These are phyloP conservation scores for Argyrosomus regius DNA, from an alignment of 2,797 vertebrate species.

Conservation along the genomic window DNA sequence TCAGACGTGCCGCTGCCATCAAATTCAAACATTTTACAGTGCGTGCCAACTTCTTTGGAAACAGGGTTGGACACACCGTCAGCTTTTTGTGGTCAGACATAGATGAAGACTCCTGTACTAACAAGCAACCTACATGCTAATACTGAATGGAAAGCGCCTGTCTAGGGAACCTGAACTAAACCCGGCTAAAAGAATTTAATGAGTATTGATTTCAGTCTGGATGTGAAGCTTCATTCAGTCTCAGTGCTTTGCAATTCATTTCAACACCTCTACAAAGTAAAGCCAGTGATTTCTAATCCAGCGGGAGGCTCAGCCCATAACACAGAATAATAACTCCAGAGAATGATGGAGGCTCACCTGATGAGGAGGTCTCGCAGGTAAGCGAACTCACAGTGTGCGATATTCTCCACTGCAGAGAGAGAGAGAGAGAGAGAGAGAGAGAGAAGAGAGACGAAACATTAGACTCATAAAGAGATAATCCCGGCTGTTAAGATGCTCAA, in stretches of 20 bases:
- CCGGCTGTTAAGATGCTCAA: neutral
- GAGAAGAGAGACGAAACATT: constrained; percentile 16
- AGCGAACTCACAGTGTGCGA: constrained; percentile 97
- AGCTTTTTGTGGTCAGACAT: no score
- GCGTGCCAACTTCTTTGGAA: no score
- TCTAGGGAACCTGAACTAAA: neutral
- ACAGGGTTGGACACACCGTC: no score
- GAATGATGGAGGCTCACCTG: constrained; percentile 84
- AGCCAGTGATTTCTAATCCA: constrained; percentile 11
- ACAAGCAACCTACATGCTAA: neutral
- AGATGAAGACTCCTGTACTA: neutral
- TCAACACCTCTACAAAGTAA: constrained; percentile 21
- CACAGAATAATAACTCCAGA: neutral
- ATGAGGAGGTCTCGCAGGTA: constrained; percentile 97
- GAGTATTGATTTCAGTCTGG: constrained; percentile 39
- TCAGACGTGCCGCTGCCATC: no score
- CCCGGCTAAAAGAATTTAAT: constrained; percentile 28
- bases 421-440: constrained; percentile 25
- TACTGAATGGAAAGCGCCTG: constrained; percentile 7
- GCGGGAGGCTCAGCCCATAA: neutral
- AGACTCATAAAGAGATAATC: neutral
- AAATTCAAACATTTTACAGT: no score
- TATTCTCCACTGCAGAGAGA: constrained; percentile 92
- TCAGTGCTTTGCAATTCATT: constrained; percentile 39
- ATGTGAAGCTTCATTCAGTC: constrained; percentile 25